Evolutionary conservation across 30 jellyfish, hydroid and myxozoan genomes (phyloP), one percentile per base, ranked within the genome.

Genomic region (Kudoa iwatai): DNA sequence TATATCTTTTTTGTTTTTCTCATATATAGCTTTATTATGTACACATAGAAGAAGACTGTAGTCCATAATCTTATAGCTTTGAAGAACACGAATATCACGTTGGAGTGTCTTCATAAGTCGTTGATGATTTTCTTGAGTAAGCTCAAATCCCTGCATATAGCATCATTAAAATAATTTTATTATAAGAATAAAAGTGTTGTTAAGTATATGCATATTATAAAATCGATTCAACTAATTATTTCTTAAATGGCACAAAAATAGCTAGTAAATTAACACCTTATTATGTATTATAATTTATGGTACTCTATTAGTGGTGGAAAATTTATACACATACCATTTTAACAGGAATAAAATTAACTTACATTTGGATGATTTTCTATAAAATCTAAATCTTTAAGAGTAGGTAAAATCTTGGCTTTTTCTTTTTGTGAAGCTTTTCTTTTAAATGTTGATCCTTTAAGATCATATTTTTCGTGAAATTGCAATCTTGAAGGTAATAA

Each of bases 361-460:
- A 60, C 84, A 59, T 55, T 62, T 15, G 83, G 58, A 39, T 51
- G 59, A 32, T 48, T 59, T n/a, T 19, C 45, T 19, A 59, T 21
- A 35, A 60, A 74, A 47, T 74, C 93, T 34, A 74, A 44, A 56
- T 74, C 93, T 39, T 74, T 74, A 32, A 44, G 50, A 12, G 93
- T 74, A 10, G 93, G 93, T 3, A 68, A 51, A 31, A 47, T 61
- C 63, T 74, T 74, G 11, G 85, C 59, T 14, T 56, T 51, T 48
- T 74, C 93, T 6, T 62, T 44, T 30, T 61, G 63, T 14, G 64
- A 54, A 2, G 93, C 93, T 33, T 52, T 53, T 39, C 93, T 57
- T 32, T 74, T 74, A 57, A 43, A 74, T 15, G 93, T 74, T 17
- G 93, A 74, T 18, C 93, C 93, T 86, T 69, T 69, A 20, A 69